Percentiles rank a stretch among this genome's conserved stretches.
Evolutionary conservation across 1,140 invertebrate species (phyloP).

Genomic region (Scaptomyza graminum): DNA sequence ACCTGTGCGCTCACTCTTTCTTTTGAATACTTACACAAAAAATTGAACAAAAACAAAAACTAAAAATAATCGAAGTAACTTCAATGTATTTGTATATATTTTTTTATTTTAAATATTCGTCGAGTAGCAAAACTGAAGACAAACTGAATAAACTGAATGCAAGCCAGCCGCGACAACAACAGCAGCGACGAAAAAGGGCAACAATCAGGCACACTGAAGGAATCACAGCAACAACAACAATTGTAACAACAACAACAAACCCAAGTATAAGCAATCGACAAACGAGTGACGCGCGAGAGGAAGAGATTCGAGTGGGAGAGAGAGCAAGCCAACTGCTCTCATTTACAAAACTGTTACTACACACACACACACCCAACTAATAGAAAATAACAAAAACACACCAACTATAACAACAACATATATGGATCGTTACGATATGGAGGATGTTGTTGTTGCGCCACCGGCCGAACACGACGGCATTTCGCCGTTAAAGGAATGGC

Average conservation of each 20-base stretch:
- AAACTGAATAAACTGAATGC: constrained; percentile 29
- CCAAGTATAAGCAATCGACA: constrained; percentile 21
- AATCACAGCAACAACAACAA: constrained; percentile 7
- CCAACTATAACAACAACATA: constrained; percentile 17
- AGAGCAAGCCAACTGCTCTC: constrained; percentile 11
- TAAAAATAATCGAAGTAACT: too few species aligned
- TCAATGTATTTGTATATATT: constrained; percentile 16
- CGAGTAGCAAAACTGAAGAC: constrained; percentile 42
- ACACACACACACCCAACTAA: background rate
- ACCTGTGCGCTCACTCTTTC: constrained; percentile 33
- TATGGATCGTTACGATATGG: constrained; percentile 81
- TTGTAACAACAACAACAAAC: constrained; percentile 13
- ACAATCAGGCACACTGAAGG: constrained; percentile 1
- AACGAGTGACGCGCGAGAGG: constrained; percentile 1
- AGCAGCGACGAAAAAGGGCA: too few species aligned
- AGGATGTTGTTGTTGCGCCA: constrained; percentile 77
- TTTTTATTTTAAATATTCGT: constrained; percentile 33
- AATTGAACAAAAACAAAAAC: constrained; percentile 22
- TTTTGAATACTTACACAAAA: background rate
- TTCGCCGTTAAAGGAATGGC: constrained; percentile 79
- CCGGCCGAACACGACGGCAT: constrained; percentile 54
- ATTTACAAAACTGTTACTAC: background rate
- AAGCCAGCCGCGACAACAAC: constrained; percentile 11
- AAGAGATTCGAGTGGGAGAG: background rate
- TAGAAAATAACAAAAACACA: background rate